phyloP scores from a whole-genome alignment of 1,140 invertebrate species.

The Orius insidiosus region DNA sequence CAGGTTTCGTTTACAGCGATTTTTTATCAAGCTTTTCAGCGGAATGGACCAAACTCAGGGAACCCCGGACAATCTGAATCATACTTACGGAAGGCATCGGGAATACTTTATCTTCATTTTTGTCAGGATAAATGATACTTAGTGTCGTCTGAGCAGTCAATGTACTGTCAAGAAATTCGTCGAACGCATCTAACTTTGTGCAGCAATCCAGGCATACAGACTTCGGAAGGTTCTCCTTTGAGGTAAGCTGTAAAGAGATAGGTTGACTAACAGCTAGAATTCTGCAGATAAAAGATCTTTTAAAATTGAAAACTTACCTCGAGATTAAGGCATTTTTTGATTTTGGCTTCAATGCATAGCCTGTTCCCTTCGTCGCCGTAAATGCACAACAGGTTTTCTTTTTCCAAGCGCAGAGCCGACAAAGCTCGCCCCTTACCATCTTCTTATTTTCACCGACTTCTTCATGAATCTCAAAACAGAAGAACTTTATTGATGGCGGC shows the following conservation, averaged over 20 bases:
- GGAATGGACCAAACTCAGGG: too few species aligned
- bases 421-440: slow-evolving; percentile 1
- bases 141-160: slow-evolving; percentile 18
- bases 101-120: slow-evolving; percentile 2
- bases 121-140: slow-evolving; percentile 12
- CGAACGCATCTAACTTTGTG: slow-evolving; percentile 18
- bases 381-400: slow-evolving; percentile 23
- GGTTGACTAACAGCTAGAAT: too few species aligned
- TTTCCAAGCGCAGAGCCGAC: slow-evolving; percentile 16
- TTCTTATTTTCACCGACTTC: neutral
- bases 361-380: slow-evolving; percentile 29
- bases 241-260: slow-evolving; percentile 11
- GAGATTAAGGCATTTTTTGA: slow-evolving; percentile 30
- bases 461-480: too few species aligned
- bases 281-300: too few species aligned
- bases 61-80: too few species aligned
- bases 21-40: too few species aligned
- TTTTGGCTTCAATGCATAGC: slow-evolving; percentile 27
- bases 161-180: slow-evolving; percentile 18
- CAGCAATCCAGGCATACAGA: slow-evolving; percentile 19
- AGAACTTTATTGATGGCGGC: too few species aligned
- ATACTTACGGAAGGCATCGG: neutral
- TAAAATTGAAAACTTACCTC: slow-evolving; percentile 22
- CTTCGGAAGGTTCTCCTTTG: slow-evolving; percentile 18
- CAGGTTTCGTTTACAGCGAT: too few species aligned